phyloP scores from a whole-genome alignment of 2,888 invertebrate species.

The Synanthedon myopaeformis region DNA sequence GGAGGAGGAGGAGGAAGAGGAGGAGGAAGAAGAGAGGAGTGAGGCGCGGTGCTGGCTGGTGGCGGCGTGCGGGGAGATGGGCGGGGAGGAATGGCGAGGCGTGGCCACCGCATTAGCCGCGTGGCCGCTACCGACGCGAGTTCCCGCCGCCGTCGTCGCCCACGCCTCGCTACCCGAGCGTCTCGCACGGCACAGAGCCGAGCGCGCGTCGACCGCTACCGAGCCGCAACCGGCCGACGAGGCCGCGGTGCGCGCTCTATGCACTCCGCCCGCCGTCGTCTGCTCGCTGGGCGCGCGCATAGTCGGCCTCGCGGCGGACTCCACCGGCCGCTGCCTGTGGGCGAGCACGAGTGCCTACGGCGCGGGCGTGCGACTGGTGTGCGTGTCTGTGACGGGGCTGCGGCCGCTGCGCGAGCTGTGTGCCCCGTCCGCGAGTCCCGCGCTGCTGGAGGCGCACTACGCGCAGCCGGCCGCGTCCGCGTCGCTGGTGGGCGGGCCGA shows the following conservation, averaged over 20 bases:
- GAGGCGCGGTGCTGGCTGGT: slow-evolving; percentile 19
- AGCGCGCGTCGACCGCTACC: slow-evolving; percentile 7
- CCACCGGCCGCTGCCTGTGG: slow-evolving; percentile 36
- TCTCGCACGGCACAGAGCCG: slow-evolving; percentile 5
- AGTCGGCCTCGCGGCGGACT: slow-evolving; percentile 18
- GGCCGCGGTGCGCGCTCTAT: slow-evolving; percentile 27
- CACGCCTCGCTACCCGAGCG: slow-evolving; percentile 10
- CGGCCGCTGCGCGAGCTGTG: slow-evolving; percentile 16
- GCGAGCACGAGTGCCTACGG: slow-evolving; percentile 8
- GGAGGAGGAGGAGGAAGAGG: slow-evolving; percentile 5
- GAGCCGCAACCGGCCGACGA: slow-evolving; percentile 15
- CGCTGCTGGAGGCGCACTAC: slow-evolving; percentile 16
- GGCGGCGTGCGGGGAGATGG: slow-evolving; percentile 14
- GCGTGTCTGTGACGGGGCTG: slow-evolving; percentile 32
- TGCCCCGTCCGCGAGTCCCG: slow-evolving; percentile 1
- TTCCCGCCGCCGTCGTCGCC: slow-evolving; percentile 13
- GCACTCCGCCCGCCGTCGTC: slow-evolving; percentile 19
- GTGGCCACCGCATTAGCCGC: slow-evolving; percentile 21
- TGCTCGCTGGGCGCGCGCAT: slow-evolving; percentile 13
- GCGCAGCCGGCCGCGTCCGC: slow-evolving; percentile 24
- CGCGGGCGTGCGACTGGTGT: slow-evolving; percentile 22
- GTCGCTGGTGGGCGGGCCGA: slow-evolving; percentile 9
- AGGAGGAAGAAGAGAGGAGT: slow-evolving; percentile 3
- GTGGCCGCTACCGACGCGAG: slow-evolving; percentile 6
- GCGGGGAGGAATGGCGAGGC: slow-evolving; percentile 16